Base-by-base conservation (phyloP, 2,888 invertebrate genomes). In the Elmis aenea region DNA sequence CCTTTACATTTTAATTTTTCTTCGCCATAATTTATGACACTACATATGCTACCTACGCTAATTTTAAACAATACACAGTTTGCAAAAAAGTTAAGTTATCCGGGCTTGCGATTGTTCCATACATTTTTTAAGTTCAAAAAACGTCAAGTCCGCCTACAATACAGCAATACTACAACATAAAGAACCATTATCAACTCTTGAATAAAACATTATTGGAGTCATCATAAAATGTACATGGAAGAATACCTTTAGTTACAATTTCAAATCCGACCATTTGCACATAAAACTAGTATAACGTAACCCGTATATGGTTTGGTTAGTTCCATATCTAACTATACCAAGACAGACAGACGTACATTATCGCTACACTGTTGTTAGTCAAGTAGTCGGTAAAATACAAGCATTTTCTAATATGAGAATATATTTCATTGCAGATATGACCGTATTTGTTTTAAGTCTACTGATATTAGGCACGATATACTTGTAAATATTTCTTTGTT, bases 201-300 rank as follows among this genome's bases (percentile, higher is more conserved):
- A 58, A 57, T 59, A 59, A 60, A 58, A 57, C 58, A 58, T 52
- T 44, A 51, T 48, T 46, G 50, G 39, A 45, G 46, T 45, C 50
- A 50, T 57, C 58, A 56, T 61, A 59, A 59, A 59, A 45, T 55
- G 54, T 56, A 52, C 47, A 42, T 33, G 31, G 45, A 50, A 56
- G 56, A 54, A 49, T 53, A 40, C 42, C 33, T 49, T 57, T 51
- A 54, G 53, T 59, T 61, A 57, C 54, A 56, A 59, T 61, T 61
- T 59, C 54, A 58, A 59, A 61, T 58, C 51, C 41, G 45, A 39
- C 43, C 50, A 58, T 61, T 58, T 59, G 58, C 58, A 57, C 58
- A 58, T 51, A 50, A 53, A 58, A 51, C 56, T 46, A 46, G 34
- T 40, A 40, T 38, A 42, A 48, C 38, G 31, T 43, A 29, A 38